Percentiles rank a stretch among this genome's conserved stretches.
phyloP scores from a whole-genome alignment of 1,140 invertebrate genomes.

The Bathynomus jamesi region DNA sequence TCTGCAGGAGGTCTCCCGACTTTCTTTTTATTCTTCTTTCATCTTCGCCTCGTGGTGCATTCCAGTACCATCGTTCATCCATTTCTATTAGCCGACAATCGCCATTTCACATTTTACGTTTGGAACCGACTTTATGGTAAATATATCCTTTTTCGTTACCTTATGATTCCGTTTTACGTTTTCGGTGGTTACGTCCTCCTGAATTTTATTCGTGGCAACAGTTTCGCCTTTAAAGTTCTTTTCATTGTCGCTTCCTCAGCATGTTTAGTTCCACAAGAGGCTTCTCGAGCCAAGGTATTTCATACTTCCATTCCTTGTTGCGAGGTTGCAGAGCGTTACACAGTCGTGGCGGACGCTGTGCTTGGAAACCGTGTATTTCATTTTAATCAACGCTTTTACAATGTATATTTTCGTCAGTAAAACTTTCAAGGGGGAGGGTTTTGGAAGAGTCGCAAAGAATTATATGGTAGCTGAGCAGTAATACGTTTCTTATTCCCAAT shows the following conservation, averaged over 20 bases:
- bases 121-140: constrained; percentile 77
- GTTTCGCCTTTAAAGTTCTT: constrained; percentile 53
- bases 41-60: constrained; percentile 49
- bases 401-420: constrained; percentile 75
- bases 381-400: constrained; percentile 64
- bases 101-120: constrained; percentile 93
- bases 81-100: constrained; percentile 90
- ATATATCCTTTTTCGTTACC: constrained; percentile 57
- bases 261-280: constrained; percentile 67
- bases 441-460: constrained; percentile 68
- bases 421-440: constrained; percentile 73
- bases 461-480: constrained; percentile 65
- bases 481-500: no score
- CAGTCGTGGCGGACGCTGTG: constrained; percentile 50
- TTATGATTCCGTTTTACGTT: constrained; percentile 70
- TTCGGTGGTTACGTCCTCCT: constrained; percentile 58
- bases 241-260: constrained; percentile 56
- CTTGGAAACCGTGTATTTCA: constrained; percentile 61
- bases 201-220: constrained; percentile 39
- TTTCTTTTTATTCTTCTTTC: not conserved
- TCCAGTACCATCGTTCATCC: constrained; percentile 79
- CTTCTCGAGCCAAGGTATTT: constrained; percentile 92
- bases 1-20: constrained; percentile 34
- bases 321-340: constrained; percentile 60
- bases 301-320: constrained; percentile 80